Evolutionary conservation across 2,797 vertebrate genomes (phyloP), one percentile per base, ranked within the genome.

Genomic region (Momotus momota): DNA sequence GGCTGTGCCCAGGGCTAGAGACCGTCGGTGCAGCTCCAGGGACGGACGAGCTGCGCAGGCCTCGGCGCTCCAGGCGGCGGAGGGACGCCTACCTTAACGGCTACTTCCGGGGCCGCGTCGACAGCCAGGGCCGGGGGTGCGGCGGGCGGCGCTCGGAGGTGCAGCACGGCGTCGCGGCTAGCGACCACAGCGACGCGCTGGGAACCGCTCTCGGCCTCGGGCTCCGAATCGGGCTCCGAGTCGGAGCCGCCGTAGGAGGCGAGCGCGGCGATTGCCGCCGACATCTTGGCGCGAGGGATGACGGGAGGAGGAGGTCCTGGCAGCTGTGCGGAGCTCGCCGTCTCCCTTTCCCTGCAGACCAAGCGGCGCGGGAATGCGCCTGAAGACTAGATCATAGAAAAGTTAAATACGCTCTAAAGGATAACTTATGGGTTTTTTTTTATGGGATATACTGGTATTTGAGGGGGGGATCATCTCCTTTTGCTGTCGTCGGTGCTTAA

Each of bases 31-130:
- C 5, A 31, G 33, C 33, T 14, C 5, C 20, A 25, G 18, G 4
- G 14, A 16, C 3, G 9, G 64, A 25, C 31, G 25, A n/a, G 38
- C 18, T 14, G 31, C 18, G 6, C 31, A 18, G 12, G 48, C 57
- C 43, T 31, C 29, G 14, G 46, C n/a, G 46, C 33, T 8, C 0
- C 14, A 2, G 49, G 38, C 38, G 20, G 33, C 33, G 16, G 26
- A 43, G 21, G 33, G 20, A 22, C 48, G 77, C 97, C 97, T 98
- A 99, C 99, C 99, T 99, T 99, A 75, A 99, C 99, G 10, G 99
- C 99, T 54, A 99, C 99, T 97, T 99, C 99, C 3, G 99, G 99
- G 62, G 99, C 99, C 26, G 99, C 98, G 95, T 99, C 99, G 20
- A 99, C 94, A 13, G 98, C 78, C 67, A 98, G 81, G 61, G 98